Evolutionary conservation across 2,797 vertebrate species (phyloP), one percentile per base, ranked within the genome.

Genomic region (Coregonus ussuriensis): DNA sequence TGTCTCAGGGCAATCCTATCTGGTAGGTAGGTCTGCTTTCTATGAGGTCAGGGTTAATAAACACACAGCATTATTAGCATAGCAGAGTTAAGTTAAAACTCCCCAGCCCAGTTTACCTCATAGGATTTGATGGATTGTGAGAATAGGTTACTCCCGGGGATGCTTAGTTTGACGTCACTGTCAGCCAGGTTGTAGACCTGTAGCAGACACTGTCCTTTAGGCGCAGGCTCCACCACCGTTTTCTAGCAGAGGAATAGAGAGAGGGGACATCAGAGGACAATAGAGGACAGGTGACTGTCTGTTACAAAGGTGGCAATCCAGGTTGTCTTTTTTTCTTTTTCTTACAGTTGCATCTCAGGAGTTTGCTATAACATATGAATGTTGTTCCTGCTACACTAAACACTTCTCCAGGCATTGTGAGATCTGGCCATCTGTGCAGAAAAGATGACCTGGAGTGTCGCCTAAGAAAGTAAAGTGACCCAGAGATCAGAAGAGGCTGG

Each of bases 111-210:
- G 1, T 69, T 81, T 79, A 98, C 97, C 94, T 96, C 89, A 80
- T 95, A 94, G 82, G 91, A 51, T 6, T 41, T 53, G 85, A 96
- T 80, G 0, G 94, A 88, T 1, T 94, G 83, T 56, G 84, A 77
- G 82, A 96, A 94, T 4, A 88, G 51, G 72, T 88, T 25, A 9
- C 6, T 84, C 56, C 79, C 90, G 6, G 86, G 85, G 72, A 95
- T 70, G 1, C 78, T 77, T 76, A 98, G 84, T 2, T 62, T 86
- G 77, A 97, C 87, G 0, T 94, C 59, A 1, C 84, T 78, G 41
- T 91, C 83, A n/a, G 92, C 96, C 84, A 98, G 81, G 89, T 98
- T 99, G 66, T 95, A 84, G 4, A 97, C 93, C 86, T 96, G 95
- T 73, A 99, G 84, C 47, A 97, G 95, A 86, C 93, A 92, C 54